phyloP scores from a whole-genome alignment of 1,140 invertebrate genomes.

The Vanessa tameamea region DNA sequence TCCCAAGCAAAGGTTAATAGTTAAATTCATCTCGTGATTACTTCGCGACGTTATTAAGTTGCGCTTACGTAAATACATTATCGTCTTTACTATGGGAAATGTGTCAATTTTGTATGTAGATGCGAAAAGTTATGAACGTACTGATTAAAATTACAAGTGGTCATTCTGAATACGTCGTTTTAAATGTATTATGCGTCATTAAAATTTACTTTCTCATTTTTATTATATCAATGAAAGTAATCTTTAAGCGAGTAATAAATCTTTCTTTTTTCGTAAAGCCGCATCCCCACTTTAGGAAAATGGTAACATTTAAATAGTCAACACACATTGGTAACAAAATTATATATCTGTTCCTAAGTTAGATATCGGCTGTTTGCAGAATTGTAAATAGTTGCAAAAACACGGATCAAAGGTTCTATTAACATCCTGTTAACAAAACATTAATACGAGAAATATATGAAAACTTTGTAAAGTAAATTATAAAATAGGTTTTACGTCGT shows the following conservation, averaged over 20 bases:
- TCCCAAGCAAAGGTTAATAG: conserved; percentile 67
- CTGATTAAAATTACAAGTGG: conserved; percentile 4
- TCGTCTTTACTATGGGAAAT: conserved; percentile 39
- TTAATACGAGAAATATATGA: too few relatives aligned
- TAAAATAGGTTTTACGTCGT: too few relatives aligned
- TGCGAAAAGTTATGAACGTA: conserved; percentile 8
- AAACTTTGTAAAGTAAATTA: too few relatives aligned
- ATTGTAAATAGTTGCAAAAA: too few relatives aligned
- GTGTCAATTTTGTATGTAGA: conserved; percentile 37
- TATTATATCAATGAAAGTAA: conserved; percentile 1
- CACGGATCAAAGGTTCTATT: too few relatives aligned
- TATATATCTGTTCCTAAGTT: too few relatives aligned
- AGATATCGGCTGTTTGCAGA: too few relatives aligned
- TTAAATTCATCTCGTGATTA: conserved; percentile 59
- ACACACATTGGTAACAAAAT: too few relatives aligned
- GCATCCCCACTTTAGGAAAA: too few relatives aligned
- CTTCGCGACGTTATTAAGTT: conserved; percentile 48
- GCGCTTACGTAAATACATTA: conserved; percentile 38
- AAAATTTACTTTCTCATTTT: conserved; percentile 3
- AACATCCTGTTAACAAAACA: too few relatives aligned
- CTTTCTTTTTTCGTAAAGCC: background rate
- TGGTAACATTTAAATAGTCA: too few relatives aligned
- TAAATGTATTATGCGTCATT: background rate
- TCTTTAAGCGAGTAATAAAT: background rate
- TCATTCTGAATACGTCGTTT: background rate